phyloP scores from a whole-genome alignment of 2,797 vertebrate genomes.

The Acanthurus tractus region DNA sequence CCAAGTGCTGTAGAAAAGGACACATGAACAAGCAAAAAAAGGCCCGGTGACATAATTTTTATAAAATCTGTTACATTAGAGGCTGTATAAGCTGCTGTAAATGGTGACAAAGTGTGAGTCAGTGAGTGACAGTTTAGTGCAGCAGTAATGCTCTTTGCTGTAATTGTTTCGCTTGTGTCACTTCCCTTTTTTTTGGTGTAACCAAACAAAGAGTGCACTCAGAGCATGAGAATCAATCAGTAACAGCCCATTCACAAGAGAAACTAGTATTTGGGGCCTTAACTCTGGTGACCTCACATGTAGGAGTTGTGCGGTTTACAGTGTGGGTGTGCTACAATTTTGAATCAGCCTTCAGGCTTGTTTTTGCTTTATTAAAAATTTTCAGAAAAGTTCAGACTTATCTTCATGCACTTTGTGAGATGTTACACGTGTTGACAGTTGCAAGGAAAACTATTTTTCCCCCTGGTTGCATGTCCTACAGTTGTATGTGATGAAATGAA shows the following conservation, averaged over 20 bases:
- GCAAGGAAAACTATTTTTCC: background rate
- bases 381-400: background rate
- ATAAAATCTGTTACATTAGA: background rate
- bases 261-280: background rate
- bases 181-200: constrained; percentile 47
- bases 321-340: background rate
- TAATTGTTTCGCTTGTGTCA: constrained; percentile 37
- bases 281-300: background rate
- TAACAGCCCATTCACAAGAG: background rate
- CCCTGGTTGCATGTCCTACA: background rate
- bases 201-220: constrained; percentile 15
- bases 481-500: background rate
- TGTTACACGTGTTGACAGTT: background rate
- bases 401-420: background rate
- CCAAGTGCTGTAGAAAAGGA: constrained; percentile 26
- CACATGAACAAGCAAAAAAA: constrained; percentile 9
- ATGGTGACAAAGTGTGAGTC: constrained; percentile 13
- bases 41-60: background rate
- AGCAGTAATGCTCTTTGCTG: constrained; percentile 5
- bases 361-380: background rate
- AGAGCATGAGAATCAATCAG: background rate
- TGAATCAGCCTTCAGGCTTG: background rate
- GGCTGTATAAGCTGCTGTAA: constrained; percentile 5
- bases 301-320: background rate
- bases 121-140: constrained; percentile 19